Evolutionary conservation across 2,113 vertebrate species (phyloP), one percentile per base, ranked within the genome.

Genomic region (Vimba vimba): DNA sequence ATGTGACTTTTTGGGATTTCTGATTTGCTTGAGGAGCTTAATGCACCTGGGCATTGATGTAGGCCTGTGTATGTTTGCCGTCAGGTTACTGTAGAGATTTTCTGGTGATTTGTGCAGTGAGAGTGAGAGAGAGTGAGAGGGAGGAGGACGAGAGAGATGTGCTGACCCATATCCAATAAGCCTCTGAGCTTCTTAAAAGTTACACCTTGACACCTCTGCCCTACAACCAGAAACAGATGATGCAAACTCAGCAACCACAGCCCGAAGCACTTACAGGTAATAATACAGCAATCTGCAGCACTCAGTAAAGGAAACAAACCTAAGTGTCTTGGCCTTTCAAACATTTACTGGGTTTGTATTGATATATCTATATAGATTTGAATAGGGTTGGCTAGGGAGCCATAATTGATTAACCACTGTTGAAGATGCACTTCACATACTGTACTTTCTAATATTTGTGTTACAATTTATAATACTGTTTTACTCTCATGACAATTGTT

Each of bases 141-240:
- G 57, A 71, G 9, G 19, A 73, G 43, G 1, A n/a, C 2, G 30
- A 60, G 9, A 75, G 17, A 71, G 71, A 25, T 85, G 87, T 91
- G 90, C 84, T 91, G 94, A 96, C 95, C 95, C 92, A 94, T 91
- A 95, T 96, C 91, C 92, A 90, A 82, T 96, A 96, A 97, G 94
- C 96, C 91, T 93, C 92, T 96, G 96, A 97, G 94, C 95, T 89
- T 95, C 95, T 97, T 96, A 96, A 87, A 89, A 64, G 50, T 89
- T 91, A 91, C 93, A 94, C 93, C 93, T 93, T 91, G 90, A 93
- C 89, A 89, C 82, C 87, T 71, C 50, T 89, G 91, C 91, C 91
- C 91, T 89, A 83, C 82, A 88, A 89, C 88, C 91, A 92, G 90
- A 92, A 94, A 93, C 91, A 93, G 88, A 85, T 89, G 86, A 84